Base-by-base conservation (phyloP, 1,140 invertebrate species). In the Aethina tumida region DNA sequence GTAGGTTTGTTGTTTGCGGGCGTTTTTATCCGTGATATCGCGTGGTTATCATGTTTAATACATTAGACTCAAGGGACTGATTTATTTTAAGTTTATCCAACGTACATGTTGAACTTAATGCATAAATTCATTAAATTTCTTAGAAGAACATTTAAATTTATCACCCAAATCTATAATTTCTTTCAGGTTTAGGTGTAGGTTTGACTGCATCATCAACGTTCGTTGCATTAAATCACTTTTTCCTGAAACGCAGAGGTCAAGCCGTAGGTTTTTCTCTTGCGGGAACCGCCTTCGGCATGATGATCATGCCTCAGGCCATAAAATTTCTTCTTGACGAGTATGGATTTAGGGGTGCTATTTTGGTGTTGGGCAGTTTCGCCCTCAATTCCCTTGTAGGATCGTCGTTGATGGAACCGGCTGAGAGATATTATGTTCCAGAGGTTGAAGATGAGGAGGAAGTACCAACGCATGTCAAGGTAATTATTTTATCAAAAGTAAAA, bases 241-340 rank as follows among this genome's bases (percentile, higher is more conserved):
- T 85, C 45, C 65, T 73, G 13, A 74, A 81, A 54, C 75, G 75
- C 50, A 70, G 79, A 8, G 81, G 80, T 4, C 80, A 82, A 58
- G 81, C 81, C 1, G 77, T 84, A 2, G 81, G 81, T 0, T 60
- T 81, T 12, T 80, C 80, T 0, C 75, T 84, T 69, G 80, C 79
- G 3, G 81, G 81, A 0, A 82, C 80, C 1, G 79, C 78, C 2
- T 65, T 83, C 33, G 81, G 79, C 1, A 73, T 83, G 62, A 75
- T 84, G 69, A 60, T 81, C 5, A 77, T 84, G 70, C 81, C 81
- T 9, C 79, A 82, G 50, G 67, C 77, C 37, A 74, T 80, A 17
- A 64, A 70, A 22, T 46, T 78, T 0, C 55, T 79, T 12, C 58
- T 79, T 17, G 69, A 70, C 28, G 67, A 62, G 7, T 79, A 67